A percentile compares a stretch with the other conserved stretches of the same genome.
Evolutionary conservation across 2,113 vertebrate species (phyloP).

Genomic region (Sialia sialis): DNA sequence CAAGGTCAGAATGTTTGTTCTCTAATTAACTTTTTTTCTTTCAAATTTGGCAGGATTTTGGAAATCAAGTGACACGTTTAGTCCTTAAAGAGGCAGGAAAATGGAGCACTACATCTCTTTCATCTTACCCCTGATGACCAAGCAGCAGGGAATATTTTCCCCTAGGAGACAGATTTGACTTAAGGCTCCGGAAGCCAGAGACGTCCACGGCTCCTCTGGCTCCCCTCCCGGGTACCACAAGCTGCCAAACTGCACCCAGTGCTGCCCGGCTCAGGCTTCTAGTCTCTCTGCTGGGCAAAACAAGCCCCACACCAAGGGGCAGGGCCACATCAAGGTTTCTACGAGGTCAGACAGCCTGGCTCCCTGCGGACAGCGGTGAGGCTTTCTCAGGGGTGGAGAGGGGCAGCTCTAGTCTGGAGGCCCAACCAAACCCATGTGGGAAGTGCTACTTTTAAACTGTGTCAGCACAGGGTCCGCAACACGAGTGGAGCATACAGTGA

Average conservation of each 20-base stretch:
- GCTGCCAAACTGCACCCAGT: neutral
- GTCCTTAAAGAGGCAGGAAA: neutral
- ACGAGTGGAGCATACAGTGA: accelerated
- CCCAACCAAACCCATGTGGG: accelerated
- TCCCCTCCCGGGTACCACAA: neutral
- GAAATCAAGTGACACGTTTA: neutral
- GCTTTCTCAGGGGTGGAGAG: neutral
- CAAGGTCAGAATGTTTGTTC: neutral
- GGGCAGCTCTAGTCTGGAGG: neutral
- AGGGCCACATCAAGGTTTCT: neutral
- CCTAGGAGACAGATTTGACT: neutral
- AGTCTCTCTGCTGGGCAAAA: neutral
- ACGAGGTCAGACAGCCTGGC: neutral
- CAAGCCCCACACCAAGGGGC: neutral
- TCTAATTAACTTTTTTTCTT: neutral
- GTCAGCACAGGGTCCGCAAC: neutral
- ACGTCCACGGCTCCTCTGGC: neutral
- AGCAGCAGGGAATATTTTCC: neutral
- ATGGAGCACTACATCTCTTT: neutral
- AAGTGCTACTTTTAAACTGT: accelerated
- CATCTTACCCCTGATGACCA: neutral
- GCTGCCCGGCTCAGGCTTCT: neutral
- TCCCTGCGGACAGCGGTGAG: accelerated
- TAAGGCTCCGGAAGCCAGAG: neutral
- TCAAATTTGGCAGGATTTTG: neutral